Percentiles rank a stretch among this genome's conserved stretches.
Evolutionary conservation across 2,888 invertebrate genomes (phyloP).

Genomic region (Iselma pallidipennis): DNA sequence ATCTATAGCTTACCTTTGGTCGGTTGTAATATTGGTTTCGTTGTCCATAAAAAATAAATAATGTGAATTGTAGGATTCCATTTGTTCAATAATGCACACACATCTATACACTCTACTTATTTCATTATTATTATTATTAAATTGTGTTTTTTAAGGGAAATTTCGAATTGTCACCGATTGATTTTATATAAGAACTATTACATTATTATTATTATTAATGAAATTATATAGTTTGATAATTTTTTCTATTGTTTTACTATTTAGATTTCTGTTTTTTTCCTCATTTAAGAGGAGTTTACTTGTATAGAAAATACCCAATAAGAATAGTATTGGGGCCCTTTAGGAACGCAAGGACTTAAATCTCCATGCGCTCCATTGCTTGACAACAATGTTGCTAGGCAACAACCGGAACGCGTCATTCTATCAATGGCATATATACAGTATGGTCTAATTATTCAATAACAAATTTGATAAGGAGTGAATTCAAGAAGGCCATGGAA

Average conservation of each 20-base stretch:
- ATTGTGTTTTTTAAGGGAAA: no score
- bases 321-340: slow-evolving; percentile 26
- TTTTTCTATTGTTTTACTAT: not conserved
- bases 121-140: no score
- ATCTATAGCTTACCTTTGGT: slow-evolving; percentile 32
- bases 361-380: slow-evolving; percentile 45
- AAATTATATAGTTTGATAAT: not conserved
- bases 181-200: not conserved
- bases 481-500: not conserved
- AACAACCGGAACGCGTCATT: slow-evolving; percentile 43
- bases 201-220: not conserved
- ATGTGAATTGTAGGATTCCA: slow-evolving; percentile 32
- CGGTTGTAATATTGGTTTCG: slow-evolving; percentile 22
- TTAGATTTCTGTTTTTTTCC: not conserved
- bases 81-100: slow-evolving; percentile 1
- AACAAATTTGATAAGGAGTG: no score
- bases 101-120: not conserved
- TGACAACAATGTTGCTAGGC: slow-evolving; percentile 54
- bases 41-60: slow-evolving; percentile 27
- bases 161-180: not conserved
- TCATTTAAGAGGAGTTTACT: not conserved
- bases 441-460: no score
- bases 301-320: slow-evolving; percentile 26
- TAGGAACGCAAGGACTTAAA: slow-evolving; percentile 27
- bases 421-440: slow-evolving; percentile 17